Conservation (phyloP, 2,888 invertebrate species). For the Lampropteryx suffumata region DNA sequence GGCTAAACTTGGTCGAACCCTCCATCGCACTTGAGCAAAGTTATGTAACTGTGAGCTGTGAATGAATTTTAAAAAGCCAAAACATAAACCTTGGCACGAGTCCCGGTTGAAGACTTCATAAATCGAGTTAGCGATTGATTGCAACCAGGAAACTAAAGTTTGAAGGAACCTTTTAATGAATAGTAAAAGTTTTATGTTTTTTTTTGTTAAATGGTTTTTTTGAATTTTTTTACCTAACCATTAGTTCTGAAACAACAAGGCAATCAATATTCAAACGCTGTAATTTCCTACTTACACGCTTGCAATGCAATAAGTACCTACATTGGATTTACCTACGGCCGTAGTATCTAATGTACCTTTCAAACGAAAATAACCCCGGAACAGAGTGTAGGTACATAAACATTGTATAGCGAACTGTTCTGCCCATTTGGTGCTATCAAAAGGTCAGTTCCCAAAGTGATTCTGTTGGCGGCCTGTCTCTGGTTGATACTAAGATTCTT, state of each 20-base stretch:
- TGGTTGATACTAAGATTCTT: neutral
- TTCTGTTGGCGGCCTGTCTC: neutral
- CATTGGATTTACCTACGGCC: conserved; percentile 1
- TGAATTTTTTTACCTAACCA: too few species aligned
- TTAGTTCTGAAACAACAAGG: too few species aligned
- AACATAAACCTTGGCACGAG: neutral
- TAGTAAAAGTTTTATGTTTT: too few species aligned
- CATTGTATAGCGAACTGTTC: conserved; percentile 8
- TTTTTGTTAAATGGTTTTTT: too few species aligned
- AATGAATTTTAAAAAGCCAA: too few species aligned
- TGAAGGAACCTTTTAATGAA: too few species aligned
- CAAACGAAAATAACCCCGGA: conserved; percentile 39
- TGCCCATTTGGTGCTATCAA: conserved; percentile 5
- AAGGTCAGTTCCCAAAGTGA: conserved; percentile 18
- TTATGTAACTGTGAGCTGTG: too few species aligned
- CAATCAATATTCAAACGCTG: neutral
- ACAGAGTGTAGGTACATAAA: conserved; percentile 36
- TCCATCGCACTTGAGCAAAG: too few species aligned
- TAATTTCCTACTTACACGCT: neutral
- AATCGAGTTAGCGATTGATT: neutral
- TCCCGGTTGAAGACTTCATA: neutral
- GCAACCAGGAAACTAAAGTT: too few species aligned
- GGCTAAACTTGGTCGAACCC: too few species aligned
- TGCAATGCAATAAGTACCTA: too few species aligned
- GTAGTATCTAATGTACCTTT: conserved; percentile 10